Base-by-base conservation (phyloP, 1,140 invertebrate genomes). In the Drosophila nebulosa region DNA sequence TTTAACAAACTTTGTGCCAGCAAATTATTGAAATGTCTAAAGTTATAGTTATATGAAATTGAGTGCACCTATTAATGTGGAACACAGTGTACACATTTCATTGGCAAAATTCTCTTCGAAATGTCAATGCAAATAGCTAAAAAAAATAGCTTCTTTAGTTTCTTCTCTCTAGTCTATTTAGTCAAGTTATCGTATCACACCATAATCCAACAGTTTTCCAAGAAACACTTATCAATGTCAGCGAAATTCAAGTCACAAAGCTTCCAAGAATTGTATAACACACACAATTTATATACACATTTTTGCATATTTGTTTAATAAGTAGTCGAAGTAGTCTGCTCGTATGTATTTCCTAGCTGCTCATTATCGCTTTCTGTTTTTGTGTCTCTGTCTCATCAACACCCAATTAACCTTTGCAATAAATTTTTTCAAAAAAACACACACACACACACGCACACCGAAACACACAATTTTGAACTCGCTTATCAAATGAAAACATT, bases 351-450 rank as follows among this genome's bases (percentile, higher is more conserved):
- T 55, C 52, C 56, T 30, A 35, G 12, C 53, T 42, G 12, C 42
- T 50, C 62, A 56, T 84, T 84, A 84, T 84, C 79, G 59, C 27
- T 59, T 65, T 68, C 62, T n/a, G 52, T 53, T 26, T 46, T 35
- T 58, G n/a, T 68, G 26, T 21, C 27, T 3, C 52, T 55, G 14
- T 30, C 53, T 18, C 68, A 69, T 77, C 73, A 65, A 36, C 77
- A 85, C 39, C 62, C 77, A 77, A 85, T 85, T 85, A 85, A 80
- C 73, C 69, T 85, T 85, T 79, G 67, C 55, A 52, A 74, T 78
- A 81, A 68, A 74, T 63, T 26, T 70, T 26, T 16, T 69, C 21
- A 51, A 42, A 32, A 39, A 64, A 52, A 55, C 46, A 68, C 35
- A 39, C 46, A 60, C 46, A 32, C 14, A 35, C 42, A 61, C 36